These are phyloP conservation scores for Helleia helle DNA, from an alignment of 2,888 invertebrate genomes.

Conservation along the genomic window DNA sequence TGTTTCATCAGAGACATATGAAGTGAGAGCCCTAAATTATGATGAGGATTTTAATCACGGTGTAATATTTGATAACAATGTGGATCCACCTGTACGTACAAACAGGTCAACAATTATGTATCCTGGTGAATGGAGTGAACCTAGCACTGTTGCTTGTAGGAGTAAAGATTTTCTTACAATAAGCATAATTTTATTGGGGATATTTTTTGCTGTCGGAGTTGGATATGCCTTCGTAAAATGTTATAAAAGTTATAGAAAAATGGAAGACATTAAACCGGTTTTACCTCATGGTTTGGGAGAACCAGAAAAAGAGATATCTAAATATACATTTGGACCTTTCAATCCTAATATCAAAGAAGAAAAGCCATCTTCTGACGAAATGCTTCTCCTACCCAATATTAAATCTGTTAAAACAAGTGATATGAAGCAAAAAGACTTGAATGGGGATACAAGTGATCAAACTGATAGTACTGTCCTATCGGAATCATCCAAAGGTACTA, in stretches of 20 bases:
- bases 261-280: slow-evolving; percentile 79
- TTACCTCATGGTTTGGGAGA: slow-evolving; percentile 77
- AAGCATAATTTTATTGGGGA: slow-evolving; percentile 41
- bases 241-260: slow-evolving; percentile 75
- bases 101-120: slow-evolving; percentile 25
- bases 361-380: slow-evolving; percentile 62
- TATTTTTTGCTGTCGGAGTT: slow-evolving; percentile 40
- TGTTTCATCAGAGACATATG: slow-evolving; percentile 43
- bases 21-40: slow-evolving; percentile 55
- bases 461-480: slow-evolving; percentile 67
- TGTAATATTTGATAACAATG: slow-evolving; percentile 33
- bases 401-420: slow-evolving; percentile 44
- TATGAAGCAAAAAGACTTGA: slow-evolving; percentile 47
- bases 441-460: slow-evolving; percentile 56
- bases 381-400: slow-evolving; percentile 53
- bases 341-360: slow-evolving; percentile 57
- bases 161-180: slow-evolving; percentile 43
- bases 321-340: slow-evolving; percentile 53
- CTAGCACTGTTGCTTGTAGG: slow-evolving; percentile 41
- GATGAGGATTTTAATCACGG: slow-evolving; percentile 49
- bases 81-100: slow-evolving; percentile 28
- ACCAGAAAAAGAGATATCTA: slow-evolving; percentile 57
- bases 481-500: slow-evolving; percentile 43
- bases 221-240: slow-evolving; percentile 61
- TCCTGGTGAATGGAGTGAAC: slow-evolving; percentile 54